Conservation (phyloP, 2,888 invertebrate genomes). For the Hirtodrosophila trivittata region DNA sequence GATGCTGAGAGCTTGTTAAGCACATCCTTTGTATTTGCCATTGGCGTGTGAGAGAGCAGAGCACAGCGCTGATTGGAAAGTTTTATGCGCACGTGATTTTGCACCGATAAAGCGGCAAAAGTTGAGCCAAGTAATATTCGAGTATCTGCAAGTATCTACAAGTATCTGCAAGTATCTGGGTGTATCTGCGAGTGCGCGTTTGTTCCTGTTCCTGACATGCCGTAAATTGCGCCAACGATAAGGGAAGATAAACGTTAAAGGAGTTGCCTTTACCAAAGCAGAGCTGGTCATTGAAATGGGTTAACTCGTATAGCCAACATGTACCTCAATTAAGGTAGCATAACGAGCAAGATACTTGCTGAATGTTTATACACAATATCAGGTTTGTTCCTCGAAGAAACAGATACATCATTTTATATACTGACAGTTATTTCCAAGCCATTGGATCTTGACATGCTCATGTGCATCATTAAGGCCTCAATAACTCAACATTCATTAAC, state of each 20-base stretch:
- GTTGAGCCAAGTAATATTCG: conserved; percentile 30
- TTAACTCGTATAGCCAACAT: not conserved
- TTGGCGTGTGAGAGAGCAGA: not conserved
- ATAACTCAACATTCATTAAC: conserved; percentile 30
- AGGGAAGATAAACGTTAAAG: conserved; percentile 20
- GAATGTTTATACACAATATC: not conserved
- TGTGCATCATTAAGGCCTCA: conserved; percentile 38
- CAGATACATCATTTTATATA: too few relatives aligned
- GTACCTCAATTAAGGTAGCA: conserved; percentile 10
- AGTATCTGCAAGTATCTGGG: conserved; percentile 25
- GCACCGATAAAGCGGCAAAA: conserved; percentile 57
- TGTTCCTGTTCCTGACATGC: conserved; percentile 50
- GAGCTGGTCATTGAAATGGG: conserved; percentile 23
- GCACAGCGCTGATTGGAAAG: conserved; percentile 69
- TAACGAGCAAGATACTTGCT: not conserved
- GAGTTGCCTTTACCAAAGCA: not conserved
- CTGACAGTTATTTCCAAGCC: too few relatives aligned
- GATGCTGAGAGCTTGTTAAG: conserved; percentile 73
- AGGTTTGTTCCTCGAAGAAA: not conserved
- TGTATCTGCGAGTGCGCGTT: conserved; percentile 31
- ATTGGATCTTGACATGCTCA: conserved; percentile 11
- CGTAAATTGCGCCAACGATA: conserved; percentile 49
- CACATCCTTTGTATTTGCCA: conserved; percentile 47
- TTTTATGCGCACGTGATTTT: conserved; percentile 77
- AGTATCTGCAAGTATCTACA: conserved; percentile 25